Percentiles rank a stretch among this genome's conserved stretches.
Evolutionary conservation across 1,140 invertebrate species (phyloP).

Genomic region (Drosophila suzukii): DNA sequence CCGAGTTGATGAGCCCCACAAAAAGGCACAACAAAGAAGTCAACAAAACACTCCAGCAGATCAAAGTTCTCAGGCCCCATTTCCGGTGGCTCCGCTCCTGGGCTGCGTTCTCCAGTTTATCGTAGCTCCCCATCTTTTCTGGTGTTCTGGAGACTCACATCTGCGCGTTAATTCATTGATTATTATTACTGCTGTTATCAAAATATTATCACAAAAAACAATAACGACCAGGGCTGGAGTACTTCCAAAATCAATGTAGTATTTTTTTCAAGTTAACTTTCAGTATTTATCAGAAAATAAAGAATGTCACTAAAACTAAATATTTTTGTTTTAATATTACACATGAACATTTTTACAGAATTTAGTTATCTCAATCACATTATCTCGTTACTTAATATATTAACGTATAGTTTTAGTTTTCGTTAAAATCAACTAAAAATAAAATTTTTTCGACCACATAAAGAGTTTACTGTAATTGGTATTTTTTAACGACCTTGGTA

Average conservation of each 20-base stretch:
- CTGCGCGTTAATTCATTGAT: not conserved
- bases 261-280: no score
- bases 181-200: not conserved
- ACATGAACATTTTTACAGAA: no score
- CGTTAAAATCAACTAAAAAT: no score
- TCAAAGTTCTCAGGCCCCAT: not conserved
- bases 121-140: constrained; percentile 5
- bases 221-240: not conserved
- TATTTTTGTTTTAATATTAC: no score
- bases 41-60: constrained; percentile 4
- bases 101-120: not conserved
- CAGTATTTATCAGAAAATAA: no score
- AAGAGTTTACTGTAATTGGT: not conserved
- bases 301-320: no score
- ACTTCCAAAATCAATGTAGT: not conserved
- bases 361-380: no score
- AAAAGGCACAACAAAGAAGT: constrained; percentile 5
- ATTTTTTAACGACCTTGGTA: not conserved
- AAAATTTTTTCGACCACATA: no score
- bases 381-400: no score
- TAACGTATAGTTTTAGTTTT: no score
- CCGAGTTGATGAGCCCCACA: not conserved
- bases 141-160: constrained; percentile 3
- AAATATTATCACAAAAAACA: constrained; percentile 1
- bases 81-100: not conserved